phyloP scores from a whole-genome alignment of 2,797 vertebrate genomes.

The Microctenopoma stevenorrisi region DNA sequence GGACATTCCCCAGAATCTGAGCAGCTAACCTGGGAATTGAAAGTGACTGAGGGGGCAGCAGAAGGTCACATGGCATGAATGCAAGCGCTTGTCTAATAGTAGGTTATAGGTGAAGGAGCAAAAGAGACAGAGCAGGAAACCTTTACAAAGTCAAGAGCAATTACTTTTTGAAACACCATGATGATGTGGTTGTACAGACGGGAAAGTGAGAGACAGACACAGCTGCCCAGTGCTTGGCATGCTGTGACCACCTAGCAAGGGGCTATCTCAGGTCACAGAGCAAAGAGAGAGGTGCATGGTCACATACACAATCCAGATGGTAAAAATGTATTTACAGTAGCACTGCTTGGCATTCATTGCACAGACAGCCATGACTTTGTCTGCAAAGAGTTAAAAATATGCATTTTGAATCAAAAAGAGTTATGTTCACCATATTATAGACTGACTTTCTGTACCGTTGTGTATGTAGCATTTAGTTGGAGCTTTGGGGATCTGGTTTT shows the following conservation, averaged over 20 bases:
- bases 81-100: conserved; percentile 10
- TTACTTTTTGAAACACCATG: conserved; percentile 4
- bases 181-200: conserved; percentile 1
- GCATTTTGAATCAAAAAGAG: too few relatives aligned
- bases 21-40: conserved; percentile 56
- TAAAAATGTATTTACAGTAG: conserved; percentile 52
- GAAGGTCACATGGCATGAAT: conserved; percentile 34
- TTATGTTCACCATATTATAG: conserved; percentile 15
- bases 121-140: not conserved
- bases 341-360: conserved; percentile 7
- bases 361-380: conserved; percentile 6
- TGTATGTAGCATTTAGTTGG: not conserved
- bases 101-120: not conserved
- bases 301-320: conserved; percentile 46
- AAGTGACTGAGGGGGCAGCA: conserved; percentile 50
- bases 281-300: conserved; percentile 9
- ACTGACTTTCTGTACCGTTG: not conserved
- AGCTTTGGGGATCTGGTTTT: conserved; percentile 3
- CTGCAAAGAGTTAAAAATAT: too few relatives aligned
- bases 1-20: conserved; percentile 54
- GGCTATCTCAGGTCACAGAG: conserved; percentile 46
- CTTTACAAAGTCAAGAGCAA: not conserved
- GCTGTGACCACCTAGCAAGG: conserved; percentile 44
- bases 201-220: conserved; percentile 43
- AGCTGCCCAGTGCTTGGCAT: conserved; percentile 44